Conservation (phyloP, 2,797 vertebrate genomes). For the Macrochelys suwanniensis region DNA sequence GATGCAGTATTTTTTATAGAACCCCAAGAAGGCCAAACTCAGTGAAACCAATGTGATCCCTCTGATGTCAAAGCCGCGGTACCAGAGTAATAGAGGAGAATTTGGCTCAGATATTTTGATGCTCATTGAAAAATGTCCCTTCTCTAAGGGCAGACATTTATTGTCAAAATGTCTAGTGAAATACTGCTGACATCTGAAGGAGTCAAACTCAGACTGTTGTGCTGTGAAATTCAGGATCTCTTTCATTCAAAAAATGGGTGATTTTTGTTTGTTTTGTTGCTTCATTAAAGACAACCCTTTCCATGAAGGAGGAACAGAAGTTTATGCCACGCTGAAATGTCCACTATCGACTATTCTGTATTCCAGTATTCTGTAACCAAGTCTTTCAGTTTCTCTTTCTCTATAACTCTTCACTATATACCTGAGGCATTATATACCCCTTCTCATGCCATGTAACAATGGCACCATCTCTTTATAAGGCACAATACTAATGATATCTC, state of each 20-base stretch:
- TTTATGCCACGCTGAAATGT: neutral
- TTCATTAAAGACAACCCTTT: neutral
- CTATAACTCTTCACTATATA: neutral
- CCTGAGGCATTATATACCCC: neutral
- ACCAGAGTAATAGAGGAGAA: conserved; percentile 40
- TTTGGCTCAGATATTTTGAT: neutral
- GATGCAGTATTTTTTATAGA: neutral
- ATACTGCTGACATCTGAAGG: neutral
- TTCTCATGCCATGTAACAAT: neutral
- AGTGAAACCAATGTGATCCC: neutral
- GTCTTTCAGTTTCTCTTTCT: neutral
- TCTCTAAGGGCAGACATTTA: neutral
- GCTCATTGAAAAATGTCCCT: neutral
- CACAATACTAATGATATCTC: neutral
- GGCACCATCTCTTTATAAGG: neutral
- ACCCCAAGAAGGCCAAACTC: neutral
- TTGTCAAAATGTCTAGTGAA: neutral
- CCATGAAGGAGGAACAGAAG: neutral
- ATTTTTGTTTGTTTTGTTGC: neutral
- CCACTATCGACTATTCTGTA: neutral
- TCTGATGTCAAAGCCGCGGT: neutral
- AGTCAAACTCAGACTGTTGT: neutral
- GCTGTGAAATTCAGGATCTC: neutral
- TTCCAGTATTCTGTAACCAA: neutral
- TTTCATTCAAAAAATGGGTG: neutral